Evolutionary conservation across 2,797 vertebrate genomes (phyloP).

Genomic region (Cichlasoma orientale): DNA sequence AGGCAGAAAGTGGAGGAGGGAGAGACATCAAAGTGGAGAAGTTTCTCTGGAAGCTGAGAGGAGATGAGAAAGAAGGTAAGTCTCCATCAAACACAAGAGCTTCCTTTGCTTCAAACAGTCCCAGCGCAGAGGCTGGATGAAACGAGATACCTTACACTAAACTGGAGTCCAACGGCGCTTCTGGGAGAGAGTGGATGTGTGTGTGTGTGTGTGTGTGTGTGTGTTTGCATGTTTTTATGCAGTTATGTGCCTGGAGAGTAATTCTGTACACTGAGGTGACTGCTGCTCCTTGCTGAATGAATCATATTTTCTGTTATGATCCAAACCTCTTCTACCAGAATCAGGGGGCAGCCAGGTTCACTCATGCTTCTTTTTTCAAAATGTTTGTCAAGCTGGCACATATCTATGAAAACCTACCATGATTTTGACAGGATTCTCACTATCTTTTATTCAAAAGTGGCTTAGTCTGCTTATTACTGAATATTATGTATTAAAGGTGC

Average conservation of each 20-base stretch:
- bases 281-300: constrained; percentile 15
- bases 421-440: background rate
- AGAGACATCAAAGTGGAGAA: constrained; percentile 69
- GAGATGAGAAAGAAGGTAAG: constrained; percentile 71
- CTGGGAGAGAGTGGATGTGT: constrained; percentile 44
- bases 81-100: constrained; percentile 73
- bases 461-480: background rate
- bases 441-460: background rate
- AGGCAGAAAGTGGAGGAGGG: constrained; percentile 61
- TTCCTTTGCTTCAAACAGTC: constrained; percentile 74
- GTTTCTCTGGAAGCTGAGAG: constrained; percentile 63
- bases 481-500: background rate
- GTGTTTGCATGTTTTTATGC: constrained; percentile 59
- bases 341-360: background rate
- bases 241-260: constrained; percentile 38
- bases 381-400: background rate
- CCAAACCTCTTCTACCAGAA: background rate
- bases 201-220: constrained; percentile 21
- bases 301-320: constrained; percentile 6
- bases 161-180: constrained; percentile 64
- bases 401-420: background rate
- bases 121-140: constrained; percentile 67
- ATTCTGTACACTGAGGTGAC: constrained; percentile 30
- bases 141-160: constrained; percentile 70
- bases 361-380: background rate